Evolutionary conservation across 2,113 vertebrate species (phyloP).

Genomic region (Jaculus jaculus): DNA sequence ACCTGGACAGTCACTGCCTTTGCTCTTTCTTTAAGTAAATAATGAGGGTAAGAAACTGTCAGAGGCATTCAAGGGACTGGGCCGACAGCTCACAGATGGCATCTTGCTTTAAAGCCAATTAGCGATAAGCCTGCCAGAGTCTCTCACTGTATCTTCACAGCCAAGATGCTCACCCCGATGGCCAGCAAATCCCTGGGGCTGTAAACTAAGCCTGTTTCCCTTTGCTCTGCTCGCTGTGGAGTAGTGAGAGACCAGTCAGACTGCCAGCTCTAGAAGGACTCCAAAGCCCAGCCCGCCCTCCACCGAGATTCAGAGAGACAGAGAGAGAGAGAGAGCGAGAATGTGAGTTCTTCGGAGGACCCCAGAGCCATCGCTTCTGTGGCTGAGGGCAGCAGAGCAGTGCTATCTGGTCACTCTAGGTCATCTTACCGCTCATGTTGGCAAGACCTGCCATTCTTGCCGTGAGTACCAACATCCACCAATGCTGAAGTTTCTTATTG

Average conservation of each 20-base stretch:
- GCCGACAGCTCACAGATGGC: background rate
- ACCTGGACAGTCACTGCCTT: background rate
- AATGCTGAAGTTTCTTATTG: background rate
- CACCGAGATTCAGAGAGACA: background rate
- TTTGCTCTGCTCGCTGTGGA: background rate
- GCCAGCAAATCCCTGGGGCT: conserved; percentile 23
- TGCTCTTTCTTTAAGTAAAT: background rate
- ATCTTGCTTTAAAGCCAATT: background rate
- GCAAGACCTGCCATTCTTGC: background rate
- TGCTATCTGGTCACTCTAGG: background rate
- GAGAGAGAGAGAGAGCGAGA: too few species aligned
- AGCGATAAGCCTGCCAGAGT: background rate
- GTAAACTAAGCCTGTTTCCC: background rate
- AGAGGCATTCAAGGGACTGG: background rate
- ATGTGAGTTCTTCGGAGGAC: background rate
- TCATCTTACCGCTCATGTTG: background rate
- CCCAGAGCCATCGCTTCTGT: rapidly evolving
- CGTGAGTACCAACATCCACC: background rate
- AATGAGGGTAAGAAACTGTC: background rate
- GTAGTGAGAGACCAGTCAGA: background rate
- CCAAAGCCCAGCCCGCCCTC: background rate
- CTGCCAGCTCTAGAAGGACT: background rate
- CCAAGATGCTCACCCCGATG: background rate
- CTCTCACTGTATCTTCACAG: background rate
- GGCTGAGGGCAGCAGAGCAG: background rate